Evolutionary conservation across 2,113 vertebrate genomes (phyloP).

Genomic region (Petromus typicus): DNA sequence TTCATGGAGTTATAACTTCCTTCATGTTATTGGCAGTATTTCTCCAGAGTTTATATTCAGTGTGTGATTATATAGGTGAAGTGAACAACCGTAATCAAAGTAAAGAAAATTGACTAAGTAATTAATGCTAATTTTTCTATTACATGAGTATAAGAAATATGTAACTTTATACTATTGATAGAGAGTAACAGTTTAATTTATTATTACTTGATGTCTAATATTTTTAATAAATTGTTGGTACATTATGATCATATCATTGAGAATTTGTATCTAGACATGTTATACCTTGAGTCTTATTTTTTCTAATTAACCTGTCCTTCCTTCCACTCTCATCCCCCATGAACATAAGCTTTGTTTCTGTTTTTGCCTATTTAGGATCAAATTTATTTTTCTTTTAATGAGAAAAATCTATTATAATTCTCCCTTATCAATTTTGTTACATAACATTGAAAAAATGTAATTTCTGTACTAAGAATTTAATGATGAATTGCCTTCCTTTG

Average conservation of each 20-base stretch:
- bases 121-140: neutral
- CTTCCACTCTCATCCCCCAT: too few relatives aligned
- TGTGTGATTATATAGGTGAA: neutral
- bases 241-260: too few relatives aligned
- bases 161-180: neutral
- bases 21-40: constrained; percentile 9
- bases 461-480: constrained; percentile 3
- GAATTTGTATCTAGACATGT: too few relatives aligned
- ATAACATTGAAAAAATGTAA: constrained; percentile 38
- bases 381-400: neutral
- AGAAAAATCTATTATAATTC: neutral
- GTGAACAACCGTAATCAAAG: constrained; percentile 9
- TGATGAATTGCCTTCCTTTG: neutral
- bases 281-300: too few relatives aligned
- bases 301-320: too few relatives aligned
- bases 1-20: constrained; percentile 9
- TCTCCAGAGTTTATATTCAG: neutral
- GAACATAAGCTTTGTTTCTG: too few relatives aligned
- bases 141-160: neutral
- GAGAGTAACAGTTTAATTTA: constrained; percentile 10
- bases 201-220: neutral
- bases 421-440: neutral
- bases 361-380: too few relatives aligned
- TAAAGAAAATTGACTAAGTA: constrained; percentile 51
- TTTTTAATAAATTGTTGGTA: too few relatives aligned